Evolutionary conservation across 2,888 invertebrate genomes (phyloP), one percentile per base, ranked within the genome.

Genomic region (Sarcophaga carnaria): DNA sequence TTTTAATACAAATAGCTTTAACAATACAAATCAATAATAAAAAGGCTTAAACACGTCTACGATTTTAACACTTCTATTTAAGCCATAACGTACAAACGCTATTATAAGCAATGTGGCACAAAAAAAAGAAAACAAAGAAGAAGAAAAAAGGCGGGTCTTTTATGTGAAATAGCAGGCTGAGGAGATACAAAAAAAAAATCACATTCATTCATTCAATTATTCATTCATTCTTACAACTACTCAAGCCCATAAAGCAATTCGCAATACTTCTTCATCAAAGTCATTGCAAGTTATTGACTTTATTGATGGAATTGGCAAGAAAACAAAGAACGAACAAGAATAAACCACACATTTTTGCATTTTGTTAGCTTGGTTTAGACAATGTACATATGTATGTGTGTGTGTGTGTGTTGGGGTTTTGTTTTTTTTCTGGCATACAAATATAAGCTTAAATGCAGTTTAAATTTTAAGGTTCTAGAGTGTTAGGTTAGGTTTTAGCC

Each of bases 221-320:
- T 27, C 80, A 76, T 76, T 80, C 84, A 75, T 66, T 84, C 20
- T 8, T 62, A 4, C 67, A 67, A 37, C n/a, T 3, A 67, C 20
- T n/a, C 45, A 67, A 67, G 17, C 4, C 77, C 59, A 54, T 59
- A 47, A 63, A 45, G 17, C 71, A 20, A 14, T 71, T 45, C 20
- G 70, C 45, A 69, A 74, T 75, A 84, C 59, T 80, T 85, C 80
- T 80, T 80, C 80, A 80, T 85, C 84, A 85, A 80, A 85, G 84
- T 85, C 84, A 80, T 77, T 85, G 76, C 76, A 77, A 76, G 84
- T 85, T 85, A 85, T 85, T 85, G 84, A 85, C 80, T 85, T 85
- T 80, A 76, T 80, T 85, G 84, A 83, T 83, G 79, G 79, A 74
- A 70, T 81, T 49, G 69, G 63, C 62, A 22, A 63, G 12, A 49